phyloP scores from a whole-genome alignment of 2,113 vertebrate species.

The Colius striatus region DNA sequence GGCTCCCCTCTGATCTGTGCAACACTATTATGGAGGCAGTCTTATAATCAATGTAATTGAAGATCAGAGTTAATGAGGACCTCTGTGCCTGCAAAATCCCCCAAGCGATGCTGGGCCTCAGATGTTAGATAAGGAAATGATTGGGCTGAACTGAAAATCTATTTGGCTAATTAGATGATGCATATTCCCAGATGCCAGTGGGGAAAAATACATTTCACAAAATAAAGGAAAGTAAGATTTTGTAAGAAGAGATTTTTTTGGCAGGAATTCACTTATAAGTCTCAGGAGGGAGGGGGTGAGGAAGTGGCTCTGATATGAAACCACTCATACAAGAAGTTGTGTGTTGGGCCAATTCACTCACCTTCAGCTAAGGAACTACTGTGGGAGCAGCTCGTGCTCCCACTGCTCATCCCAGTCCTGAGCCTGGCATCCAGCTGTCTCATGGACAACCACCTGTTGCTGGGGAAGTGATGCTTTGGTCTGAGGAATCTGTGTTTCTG shows the following conservation, averaged over 20 bases:
- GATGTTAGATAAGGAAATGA: constrained; percentile 83
- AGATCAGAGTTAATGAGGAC: constrained; percentile 85
- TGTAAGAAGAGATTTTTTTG: constrained; percentile 68
- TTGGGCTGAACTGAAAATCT: constrained; percentile 84
- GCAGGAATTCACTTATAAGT: constrained; percentile 41
- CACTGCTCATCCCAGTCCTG: rapidly evolving
- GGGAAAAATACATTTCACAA: constrained; percentile 62
- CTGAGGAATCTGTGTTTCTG: not conserved
- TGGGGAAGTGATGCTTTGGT: not conserved
- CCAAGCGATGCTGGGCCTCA: constrained; percentile 71
- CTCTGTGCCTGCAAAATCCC: constrained; percentile 69
- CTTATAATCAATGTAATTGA: constrained; percentile 84
- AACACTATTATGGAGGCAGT: constrained; percentile 69
- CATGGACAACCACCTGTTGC: rapidly evolving
- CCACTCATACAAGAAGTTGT: not conserved
- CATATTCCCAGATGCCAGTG: constrained; percentile 75
- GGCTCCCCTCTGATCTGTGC: constrained; percentile 69
- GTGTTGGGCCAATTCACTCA: not conserved
- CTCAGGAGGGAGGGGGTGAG: not conserved
- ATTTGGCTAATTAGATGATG: constrained; percentile 85
- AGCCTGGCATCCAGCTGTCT: not conserved
- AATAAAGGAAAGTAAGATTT: constrained; percentile 73
- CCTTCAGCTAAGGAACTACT: not conserved
- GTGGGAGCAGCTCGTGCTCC: not conserved
- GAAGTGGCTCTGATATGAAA: not conserved